These are phyloP conservation scores for Muntiacus muntjak DNA, from an alignment of 2,113 vertebrate genomes.

Conservation along the genomic window DNA sequence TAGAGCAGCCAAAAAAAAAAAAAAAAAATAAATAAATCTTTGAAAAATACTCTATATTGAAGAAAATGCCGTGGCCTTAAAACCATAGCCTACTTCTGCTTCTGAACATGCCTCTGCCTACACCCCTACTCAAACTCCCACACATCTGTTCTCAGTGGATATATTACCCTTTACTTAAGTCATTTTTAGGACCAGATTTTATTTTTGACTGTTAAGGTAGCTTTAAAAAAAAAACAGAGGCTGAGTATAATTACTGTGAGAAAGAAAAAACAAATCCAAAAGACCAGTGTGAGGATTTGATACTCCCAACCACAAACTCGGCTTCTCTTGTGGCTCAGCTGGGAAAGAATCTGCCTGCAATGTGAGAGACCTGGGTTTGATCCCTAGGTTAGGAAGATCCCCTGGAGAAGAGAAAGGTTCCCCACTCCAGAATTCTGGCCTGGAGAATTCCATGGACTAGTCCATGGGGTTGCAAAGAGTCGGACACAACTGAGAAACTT, in stretches of 20 bases:
- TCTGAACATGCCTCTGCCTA: background rate
- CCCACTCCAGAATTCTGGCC: background rate
- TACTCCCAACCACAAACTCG: background rate
- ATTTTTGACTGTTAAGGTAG: background rate
- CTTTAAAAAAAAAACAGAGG: background rate
- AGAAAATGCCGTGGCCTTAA: background rate
- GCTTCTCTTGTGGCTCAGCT: background rate
- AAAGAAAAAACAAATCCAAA: background rate
- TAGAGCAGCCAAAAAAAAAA: background rate
- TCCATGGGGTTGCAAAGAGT: background rate
- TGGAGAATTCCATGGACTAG: background rate
- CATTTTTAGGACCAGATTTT: background rate
- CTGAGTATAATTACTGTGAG: background rate
- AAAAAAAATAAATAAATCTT: background rate
- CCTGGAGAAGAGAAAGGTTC: background rate
- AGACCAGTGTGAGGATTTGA: background rate
- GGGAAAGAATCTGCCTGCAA: background rate
- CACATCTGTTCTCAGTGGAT: background rate
- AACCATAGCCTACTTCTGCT: background rate
- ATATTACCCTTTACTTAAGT: background rate
- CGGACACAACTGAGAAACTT: background rate
- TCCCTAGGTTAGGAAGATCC: background rate
- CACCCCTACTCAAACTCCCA: background rate
- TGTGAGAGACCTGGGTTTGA: background rate
- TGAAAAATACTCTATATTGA: background rate